Percentiles rank a stretch among this genome's conserved stretches.
These are phyloP conservation scores for Fabriciana adippe DNA, from an alignment of 2,888 invertebrate species.

Conservation along the genomic window DNA sequence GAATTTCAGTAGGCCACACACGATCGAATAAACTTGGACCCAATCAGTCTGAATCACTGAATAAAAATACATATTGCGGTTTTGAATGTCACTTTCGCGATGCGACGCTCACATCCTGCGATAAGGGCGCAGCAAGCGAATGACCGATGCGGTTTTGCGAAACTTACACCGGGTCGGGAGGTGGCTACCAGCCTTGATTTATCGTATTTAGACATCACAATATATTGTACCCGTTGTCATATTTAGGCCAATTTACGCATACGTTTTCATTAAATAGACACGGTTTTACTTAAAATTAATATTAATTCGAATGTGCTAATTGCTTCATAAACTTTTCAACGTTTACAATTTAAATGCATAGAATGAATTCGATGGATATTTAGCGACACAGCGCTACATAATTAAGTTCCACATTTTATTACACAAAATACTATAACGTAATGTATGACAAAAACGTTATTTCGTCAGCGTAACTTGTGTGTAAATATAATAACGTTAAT, in stretches of 20 bases:
- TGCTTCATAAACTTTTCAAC: too few species aligned
- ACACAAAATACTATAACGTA: too few species aligned
- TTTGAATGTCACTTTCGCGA: conserved; percentile 39
- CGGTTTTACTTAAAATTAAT: not conserved
- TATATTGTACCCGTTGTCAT: not conserved
- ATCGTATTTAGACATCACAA: not conserved
- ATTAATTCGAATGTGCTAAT: not conserved
- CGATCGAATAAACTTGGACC: not conserved
- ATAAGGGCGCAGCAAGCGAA: conserved; percentile 48
- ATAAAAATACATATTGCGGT: conserved; percentile 33
- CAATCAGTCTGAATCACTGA: conserved; percentile 22
- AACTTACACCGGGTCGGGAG: conserved; percentile 38
- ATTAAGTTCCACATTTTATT: too few species aligned
- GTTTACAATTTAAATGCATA: too few species aligned
- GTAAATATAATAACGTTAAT: not conserved
- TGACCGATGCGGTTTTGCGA: conserved; percentile 50
- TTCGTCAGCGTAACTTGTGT: too few species aligned
- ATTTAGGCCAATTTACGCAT: not conserved
- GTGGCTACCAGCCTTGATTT: not conserved
- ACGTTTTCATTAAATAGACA: not conserved
- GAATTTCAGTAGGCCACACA: conserved; percentile 12
- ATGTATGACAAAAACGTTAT: too few species aligned
- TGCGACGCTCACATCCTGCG: conserved; percentile 48
- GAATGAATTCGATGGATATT: too few species aligned
- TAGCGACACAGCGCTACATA: too few species aligned